Evolutionary conservation across 2,888 invertebrate species (phyloP), one percentile per base, ranked within the genome.

Genomic region (Hydrotaea diabolus): DNA sequence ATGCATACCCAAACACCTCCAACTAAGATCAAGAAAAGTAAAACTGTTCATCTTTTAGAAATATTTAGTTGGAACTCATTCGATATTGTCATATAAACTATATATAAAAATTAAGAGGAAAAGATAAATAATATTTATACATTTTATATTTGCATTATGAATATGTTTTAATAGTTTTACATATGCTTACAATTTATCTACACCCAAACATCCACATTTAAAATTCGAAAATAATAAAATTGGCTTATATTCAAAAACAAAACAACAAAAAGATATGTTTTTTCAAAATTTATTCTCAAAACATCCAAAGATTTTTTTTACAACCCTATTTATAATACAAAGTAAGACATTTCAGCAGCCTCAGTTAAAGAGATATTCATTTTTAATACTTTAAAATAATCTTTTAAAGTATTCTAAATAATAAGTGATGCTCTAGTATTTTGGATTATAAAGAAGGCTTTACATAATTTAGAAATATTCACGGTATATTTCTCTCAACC

Each of bases 191-290:
- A 88, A 89, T 90, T 89, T 87, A 90, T 90, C 91, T 91, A 90
- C 90, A 91, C 89, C 31, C 2, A 31, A 88, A 90, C 89, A 89
- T 89, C 90, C 89, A 59, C 17, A 39, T 43, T 19, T 23, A 26
- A 59, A 59, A 89, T 90, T 90, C 82, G 84, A 89, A 89, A 89
- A 90, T 43, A 89, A 90, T 43, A 89, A 90, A 91, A 90, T 91
- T 90, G 69, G 69, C 69, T 69, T 59, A 46, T 69, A 69, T 69
- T 69, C 69, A 69, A 69, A 69, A 21, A 43, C 43, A 39, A 66
- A 11, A 26, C 26, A 66, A 69, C 0, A 43, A 13, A 69, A 69
- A 31, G 0, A 17, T 46, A 21, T 43, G 43, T 69, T 43, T 43
- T 21, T 69, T 59, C 15, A 23, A 59, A 59, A 59, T 59, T 59